These are phyloP conservation scores for Morpho deidamia DNA, from an alignment of 2,888 invertebrate species.

Conservation along the genomic window DNA sequence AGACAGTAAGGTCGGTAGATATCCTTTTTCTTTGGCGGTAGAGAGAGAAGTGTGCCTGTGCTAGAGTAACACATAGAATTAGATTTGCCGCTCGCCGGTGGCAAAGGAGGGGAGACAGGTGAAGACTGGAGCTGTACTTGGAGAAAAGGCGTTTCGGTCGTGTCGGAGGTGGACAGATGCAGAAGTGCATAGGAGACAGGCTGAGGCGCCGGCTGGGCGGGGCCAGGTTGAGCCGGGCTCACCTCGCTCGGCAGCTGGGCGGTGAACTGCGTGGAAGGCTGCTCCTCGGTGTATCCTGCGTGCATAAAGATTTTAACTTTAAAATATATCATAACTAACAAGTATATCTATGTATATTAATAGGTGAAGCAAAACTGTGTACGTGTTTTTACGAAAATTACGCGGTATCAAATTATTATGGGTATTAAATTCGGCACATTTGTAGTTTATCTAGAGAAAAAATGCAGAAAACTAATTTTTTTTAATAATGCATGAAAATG, in stretches of 20 bases:
- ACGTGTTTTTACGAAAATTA: too few species aligned
- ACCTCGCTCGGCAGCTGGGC: slow-evolving; percentile 85
- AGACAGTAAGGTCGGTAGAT: slow-evolving; percentile 93
- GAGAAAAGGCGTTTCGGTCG: slow-evolving; percentile 59
- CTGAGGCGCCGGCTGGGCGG: slow-evolving; percentile 59
- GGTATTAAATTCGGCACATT: too few species aligned
- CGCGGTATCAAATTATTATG: too few species aligned
- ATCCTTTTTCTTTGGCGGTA: slow-evolving; percentile 94
- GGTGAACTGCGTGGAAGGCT: slow-evolving; percentile 87
- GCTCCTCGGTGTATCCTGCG: slow-evolving; percentile 87
- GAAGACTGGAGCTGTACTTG: slow-evolving; percentile 71
- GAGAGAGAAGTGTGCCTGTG: slow-evolving; percentile 88
- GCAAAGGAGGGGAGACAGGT: slow-evolving; percentile 70
- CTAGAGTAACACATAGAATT: slow-evolving; percentile 91
- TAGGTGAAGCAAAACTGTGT: too few species aligned
- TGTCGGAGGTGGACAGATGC: slow-evolving; percentile 64
- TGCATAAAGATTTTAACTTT: not conserved
- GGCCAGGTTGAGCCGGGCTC: slow-evolving; percentile 78
- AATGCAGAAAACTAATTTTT: too few species aligned
- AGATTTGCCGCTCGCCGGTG: slow-evolving; percentile 82
- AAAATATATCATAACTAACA: not conserved
- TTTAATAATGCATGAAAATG: too few species aligned
- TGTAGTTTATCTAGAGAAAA: too few species aligned
- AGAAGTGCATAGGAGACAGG: slow-evolving; percentile 72
- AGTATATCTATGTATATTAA: too few species aligned